Evolutionary conservation across 2,888 invertebrate species (phyloP).

Genomic region (Erebia epiphron): DNA sequence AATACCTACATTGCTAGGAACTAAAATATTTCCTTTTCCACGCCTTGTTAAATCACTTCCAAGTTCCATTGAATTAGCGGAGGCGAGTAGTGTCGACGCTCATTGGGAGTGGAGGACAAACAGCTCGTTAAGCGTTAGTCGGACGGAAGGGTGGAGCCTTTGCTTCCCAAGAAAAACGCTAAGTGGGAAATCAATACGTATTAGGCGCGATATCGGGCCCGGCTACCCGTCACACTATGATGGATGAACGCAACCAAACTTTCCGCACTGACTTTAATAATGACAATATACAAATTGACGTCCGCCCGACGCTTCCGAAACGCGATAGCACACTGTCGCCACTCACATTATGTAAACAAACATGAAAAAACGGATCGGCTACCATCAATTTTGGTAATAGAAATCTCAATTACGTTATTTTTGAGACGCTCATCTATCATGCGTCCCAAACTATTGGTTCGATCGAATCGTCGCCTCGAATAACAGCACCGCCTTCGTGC

Average conservation of each 20-base stretch:
- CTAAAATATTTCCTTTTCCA: constrained; percentile 10
- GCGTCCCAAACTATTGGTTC: constrained; percentile 52
- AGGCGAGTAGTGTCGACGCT: constrained; percentile 42
- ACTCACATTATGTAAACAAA: constrained; percentile 81
- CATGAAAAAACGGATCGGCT: constrained; percentile 69
- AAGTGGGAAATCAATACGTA: constrained; percentile 83
- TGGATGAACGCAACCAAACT: constrained; percentile 80
- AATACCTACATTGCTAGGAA: neutral
- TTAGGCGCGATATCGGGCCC: constrained; percentile 81
- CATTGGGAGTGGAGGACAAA: constrained; percentile 77
- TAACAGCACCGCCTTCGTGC: constrained; percentile 73
- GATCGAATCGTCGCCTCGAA: constrained; percentile 73
- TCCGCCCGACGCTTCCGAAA: constrained; percentile 76
- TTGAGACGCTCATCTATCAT: constrained; percentile 64
- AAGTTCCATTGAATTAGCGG: constrained; percentile 31
- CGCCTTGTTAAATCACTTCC: constrained; percentile 26
- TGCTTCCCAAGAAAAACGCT: constrained; percentile 81
- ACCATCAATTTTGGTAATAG: constrained; percentile 79
- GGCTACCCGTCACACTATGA: constrained; percentile 78
- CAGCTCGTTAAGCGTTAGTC: constrained; percentile 77
- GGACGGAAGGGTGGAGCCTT: constrained; percentile 79
- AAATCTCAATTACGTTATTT: constrained; percentile 82
- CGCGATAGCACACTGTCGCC: constrained; percentile 71
- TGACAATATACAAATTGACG: constrained; percentile 83
- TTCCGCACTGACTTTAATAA: constrained; percentile 78